Base-by-base conservation (phyloP, 2,797 vertebrate species). In the Gymnothorax reevesii region DNA sequence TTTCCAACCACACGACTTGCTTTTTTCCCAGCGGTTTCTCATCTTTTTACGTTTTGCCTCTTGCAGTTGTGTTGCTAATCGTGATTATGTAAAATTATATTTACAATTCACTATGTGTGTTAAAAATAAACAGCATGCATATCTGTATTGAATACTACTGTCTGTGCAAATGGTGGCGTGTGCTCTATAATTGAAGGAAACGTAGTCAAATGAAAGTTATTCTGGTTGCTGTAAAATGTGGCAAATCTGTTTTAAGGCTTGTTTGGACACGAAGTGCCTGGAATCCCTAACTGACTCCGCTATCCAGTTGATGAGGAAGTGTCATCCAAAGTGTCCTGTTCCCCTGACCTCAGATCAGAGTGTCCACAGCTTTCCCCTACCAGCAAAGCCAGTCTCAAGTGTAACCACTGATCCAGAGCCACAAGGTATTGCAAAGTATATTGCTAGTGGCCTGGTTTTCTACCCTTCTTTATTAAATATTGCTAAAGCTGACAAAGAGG, bases 231-330 rank as follows among this genome's bases (percentile, higher is more conserved):
- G 13, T 60, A n/a, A 15, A 20, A 20, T 57, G 22, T 59, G 25
- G 55, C 33, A 57, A 15, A 6, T 25, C 59, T 62, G 2, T 4
- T 55, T 13, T 3, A 33, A 99, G 98, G 94, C 91, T 22, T 95
- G 94, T 88, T 88, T 97, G 84, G 89, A 89, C 33, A 93, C 86
- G 83, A 94, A 92, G 90, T 92, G 59, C 69, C 84, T 95, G 83
- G 96, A 97, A 87, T 92, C 94, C 5, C 85, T 98, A 42, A 86
- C 95, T 87, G 95, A 94, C 10, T 88, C 92, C 0, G 93, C 88
- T 0, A 92, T 96, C 79, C 97, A 98, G 88, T 94, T 98, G 89
- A 96, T 99, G 92, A 96, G 98, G 86, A 97, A 95, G 55, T 98
- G 97, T 83, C 93, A 95, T 80, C 97, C 97, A 0, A 97, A 94